phyloP scores from a whole-genome alignment of 2,113 vertebrate species.

The Pteruthius melanotis region DNA sequence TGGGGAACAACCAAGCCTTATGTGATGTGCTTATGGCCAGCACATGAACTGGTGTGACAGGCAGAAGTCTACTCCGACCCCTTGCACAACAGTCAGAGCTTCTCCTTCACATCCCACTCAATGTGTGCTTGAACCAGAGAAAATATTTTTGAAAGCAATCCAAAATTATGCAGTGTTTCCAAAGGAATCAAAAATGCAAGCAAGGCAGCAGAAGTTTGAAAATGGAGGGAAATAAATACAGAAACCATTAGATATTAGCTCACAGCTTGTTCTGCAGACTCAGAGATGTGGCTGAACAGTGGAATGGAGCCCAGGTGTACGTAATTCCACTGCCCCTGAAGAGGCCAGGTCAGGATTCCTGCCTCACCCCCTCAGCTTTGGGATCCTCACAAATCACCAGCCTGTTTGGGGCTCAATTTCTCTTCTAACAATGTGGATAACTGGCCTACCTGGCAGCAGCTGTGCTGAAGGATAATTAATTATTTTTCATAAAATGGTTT shows the following conservation, averaged over 20 bases:
- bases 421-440: not conserved
- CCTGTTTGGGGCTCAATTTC: not conserved
- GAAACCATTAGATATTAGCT: not conserved
- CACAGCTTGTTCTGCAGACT: not conserved
- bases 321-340: not conserved
- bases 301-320: not conserved
- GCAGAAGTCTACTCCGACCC: not conserved
- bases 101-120: slow-evolving; percentile 9
- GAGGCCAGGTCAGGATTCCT: not conserved
- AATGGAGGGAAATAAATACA: not conserved
- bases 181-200: not conserved
- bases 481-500: not conserved
- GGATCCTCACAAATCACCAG: not conserved
- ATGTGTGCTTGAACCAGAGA: not conserved
- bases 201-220: not conserved
- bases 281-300: not conserved
- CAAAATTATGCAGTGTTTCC: not conserved
- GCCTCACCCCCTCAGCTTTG: not conserved
- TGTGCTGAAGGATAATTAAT: not conserved
- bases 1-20: not conserved
- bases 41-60: not conserved
- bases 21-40: not conserved
- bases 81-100: not conserved
- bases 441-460: not conserved
- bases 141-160: not conserved